phyloP scores from a whole-genome alignment of 2,888 invertebrate genomes.

The Drosophila paramelanica region DNA sequence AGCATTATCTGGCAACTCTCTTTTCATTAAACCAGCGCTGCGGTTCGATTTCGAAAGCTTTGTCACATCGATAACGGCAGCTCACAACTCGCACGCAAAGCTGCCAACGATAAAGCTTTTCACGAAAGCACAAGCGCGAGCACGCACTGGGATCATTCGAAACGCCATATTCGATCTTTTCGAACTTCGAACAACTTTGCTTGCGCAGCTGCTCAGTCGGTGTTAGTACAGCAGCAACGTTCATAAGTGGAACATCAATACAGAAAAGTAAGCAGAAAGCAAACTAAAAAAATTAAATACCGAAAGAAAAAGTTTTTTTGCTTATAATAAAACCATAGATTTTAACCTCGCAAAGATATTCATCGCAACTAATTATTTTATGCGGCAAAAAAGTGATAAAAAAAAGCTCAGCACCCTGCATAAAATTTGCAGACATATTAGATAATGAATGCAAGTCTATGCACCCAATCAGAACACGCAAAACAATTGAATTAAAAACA shows the following conservation, averaged over 20 bases:
- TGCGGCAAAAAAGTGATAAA: slow-evolving; percentile 51
- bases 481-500: slow-evolving; percentile 14
- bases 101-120: slow-evolving; percentile 46
- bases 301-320: slow-evolving; percentile 17
- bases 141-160: slow-evolving; percentile 31
- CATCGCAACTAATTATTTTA: slow-evolving; percentile 14
- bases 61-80: slow-evolving; percentile 45
- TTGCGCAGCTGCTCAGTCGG: slow-evolving; percentile 67
- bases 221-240: slow-evolving; percentile 73
- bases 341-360: slow-evolving; percentile 7
- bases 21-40: slow-evolving; percentile 13
- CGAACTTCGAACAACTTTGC: slow-evolving; percentile 65
- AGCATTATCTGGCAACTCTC: slow-evolving; percentile 25
- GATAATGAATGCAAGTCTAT: slow-evolving; percentile 66
- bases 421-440: slow-evolving; percentile 54
- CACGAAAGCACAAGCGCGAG: slow-evolving; percentile 50
- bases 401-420: slow-evolving; percentile 28
- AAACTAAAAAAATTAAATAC: slow-evolving; percentile 34
- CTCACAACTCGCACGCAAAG: slow-evolving; percentile 50
- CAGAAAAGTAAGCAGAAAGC: slow-evolving; percentile 68
- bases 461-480: slow-evolving; percentile 1
- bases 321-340: neutral
- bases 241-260: slow-evolving; percentile 66
- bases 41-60: slow-evolving; percentile 36
- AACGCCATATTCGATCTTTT: slow-evolving; percentile 57